phyloP scores from a whole-genome alignment of 2,888 invertebrate species.

The Escarpia spicata region DNA sequence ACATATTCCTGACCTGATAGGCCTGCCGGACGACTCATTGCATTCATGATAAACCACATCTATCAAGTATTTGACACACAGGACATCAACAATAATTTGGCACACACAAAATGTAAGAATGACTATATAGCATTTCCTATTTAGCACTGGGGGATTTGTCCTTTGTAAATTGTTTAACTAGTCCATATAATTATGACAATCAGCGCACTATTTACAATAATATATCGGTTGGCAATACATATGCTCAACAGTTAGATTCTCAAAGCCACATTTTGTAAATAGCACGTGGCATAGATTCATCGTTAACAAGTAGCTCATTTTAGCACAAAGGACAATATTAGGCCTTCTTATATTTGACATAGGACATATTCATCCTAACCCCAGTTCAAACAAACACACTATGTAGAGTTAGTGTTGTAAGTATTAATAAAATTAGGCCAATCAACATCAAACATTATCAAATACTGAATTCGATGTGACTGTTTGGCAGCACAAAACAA shows the following conservation, averaged over 20 bases:
- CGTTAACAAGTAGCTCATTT: not conserved
- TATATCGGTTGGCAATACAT: not conserved
- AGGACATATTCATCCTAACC: not conserved
- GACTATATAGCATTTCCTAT: not conserved
- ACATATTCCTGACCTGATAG: not conserved
- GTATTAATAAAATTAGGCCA: not conserved
- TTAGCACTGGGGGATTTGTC: not conserved
- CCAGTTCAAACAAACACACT: not conserved
- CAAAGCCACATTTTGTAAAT: not conserved
- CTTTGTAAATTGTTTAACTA: not conserved
- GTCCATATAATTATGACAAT: not conserved
- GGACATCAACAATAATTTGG: not conserved
- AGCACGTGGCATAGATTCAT: not conserved
- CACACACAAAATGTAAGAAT: not conserved
- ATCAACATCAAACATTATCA: not conserved
- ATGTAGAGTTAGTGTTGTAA: not conserved
- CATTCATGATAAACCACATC: constrained; percentile 2
- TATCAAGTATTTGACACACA: not conserved
- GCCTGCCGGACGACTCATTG: not conserved
- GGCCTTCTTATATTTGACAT: not conserved
- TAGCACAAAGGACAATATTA: not conserved
- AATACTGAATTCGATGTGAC: not conserved
- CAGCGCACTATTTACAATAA: not conserved
- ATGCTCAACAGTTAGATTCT: not conserved
- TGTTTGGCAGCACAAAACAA: not conserved